phyloP scores from a whole-genome alignment of 2,888 invertebrate species.

The Eretmocerus hayati region DNA sequence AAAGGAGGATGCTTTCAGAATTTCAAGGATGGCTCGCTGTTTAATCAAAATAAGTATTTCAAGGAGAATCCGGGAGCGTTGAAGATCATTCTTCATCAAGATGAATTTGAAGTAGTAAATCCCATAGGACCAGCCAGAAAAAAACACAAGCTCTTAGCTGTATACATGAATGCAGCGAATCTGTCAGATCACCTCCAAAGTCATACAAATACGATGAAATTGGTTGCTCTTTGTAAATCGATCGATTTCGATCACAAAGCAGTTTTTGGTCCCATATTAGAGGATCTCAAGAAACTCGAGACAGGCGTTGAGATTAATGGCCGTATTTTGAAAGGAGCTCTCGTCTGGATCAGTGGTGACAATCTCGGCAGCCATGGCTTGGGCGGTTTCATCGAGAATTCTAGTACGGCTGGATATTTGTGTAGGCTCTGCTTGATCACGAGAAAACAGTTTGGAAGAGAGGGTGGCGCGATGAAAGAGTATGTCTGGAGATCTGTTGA shows the following conservation, averaged over 20 bases:
- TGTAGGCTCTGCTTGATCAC: constrained; percentile 27
- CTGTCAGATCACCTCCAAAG: constrained; percentile 25
- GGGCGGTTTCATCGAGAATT: constrained; percentile 31
- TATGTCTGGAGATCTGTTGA: background rate
- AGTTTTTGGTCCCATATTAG: constrained; percentile 24
- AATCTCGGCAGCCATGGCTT: constrained; percentile 26
- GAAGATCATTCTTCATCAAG: constrained; percentile 30
- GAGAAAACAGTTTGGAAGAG: background rate
- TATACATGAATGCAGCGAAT: constrained; percentile 30
- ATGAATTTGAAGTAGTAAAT: constrained; percentile 34
- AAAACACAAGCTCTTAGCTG: constrained; percentile 30
- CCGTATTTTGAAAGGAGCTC: constrained; percentile 20
- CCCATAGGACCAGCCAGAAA: constrained; percentile 29
- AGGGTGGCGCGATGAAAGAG: background rate
- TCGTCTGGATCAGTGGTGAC: constrained; percentile 23
- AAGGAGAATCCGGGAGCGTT: constrained; percentile 10
- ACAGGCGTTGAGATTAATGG: background rate
- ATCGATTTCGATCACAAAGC: constrained; percentile 26
- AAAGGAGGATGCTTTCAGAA: constrained; percentile 3
- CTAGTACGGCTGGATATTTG: constrained; percentile 25
- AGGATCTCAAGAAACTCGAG: constrained; percentile 28
- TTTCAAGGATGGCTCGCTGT: constrained; percentile 16
- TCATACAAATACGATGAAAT: constrained; percentile 27
- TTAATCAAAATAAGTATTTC: constrained; percentile 10
- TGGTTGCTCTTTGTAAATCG: constrained; percentile 30